Conservation (phyloP, 2,113 vertebrate genomes). For the Phrynocephalus versicolor region DNA sequence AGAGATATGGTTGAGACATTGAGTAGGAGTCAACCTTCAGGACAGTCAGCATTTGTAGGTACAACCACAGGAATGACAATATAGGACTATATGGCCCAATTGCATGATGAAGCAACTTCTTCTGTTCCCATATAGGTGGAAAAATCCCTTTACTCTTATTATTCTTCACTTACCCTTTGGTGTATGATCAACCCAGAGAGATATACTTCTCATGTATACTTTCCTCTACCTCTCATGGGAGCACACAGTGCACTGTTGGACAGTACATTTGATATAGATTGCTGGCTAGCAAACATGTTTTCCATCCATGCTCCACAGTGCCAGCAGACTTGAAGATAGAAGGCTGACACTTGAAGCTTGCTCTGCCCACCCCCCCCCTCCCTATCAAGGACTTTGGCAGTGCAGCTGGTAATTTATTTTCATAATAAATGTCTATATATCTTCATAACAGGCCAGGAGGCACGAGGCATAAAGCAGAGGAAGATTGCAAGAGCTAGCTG, state of each 20-base stretch:
- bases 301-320: slow-evolving; percentile 10
- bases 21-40: no score
- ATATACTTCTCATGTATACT: not conserved
- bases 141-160: no score
- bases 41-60: no score
- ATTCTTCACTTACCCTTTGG: not conserved
- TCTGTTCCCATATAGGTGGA: no score
- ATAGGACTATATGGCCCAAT: no score
- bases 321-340: not conserved
- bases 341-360: slow-evolving; percentile 20
- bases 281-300: not conserved
- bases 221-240: not conserved
- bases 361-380: not conserved
- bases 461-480: slow-evolving; percentile 29
- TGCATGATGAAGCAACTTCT: no score
- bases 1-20: no score
- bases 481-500: not conserved
- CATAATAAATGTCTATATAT: slow-evolving; percentile 61
- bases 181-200: no score
- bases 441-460: slow-evolving; percentile 48
- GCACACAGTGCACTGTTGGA: slow-evolving; percentile 10
- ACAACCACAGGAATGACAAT: no score
- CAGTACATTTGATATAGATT: slow-evolving; percentile 11
- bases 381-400: slow-evolving; percentile 31
- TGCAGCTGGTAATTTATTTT: slow-evolving; percentile 47